These are phyloP conservation scores for Ophthalmolycus amberensis DNA, from an alignment of 2,113 vertebrate species.

Conservation along the genomic window DNA sequence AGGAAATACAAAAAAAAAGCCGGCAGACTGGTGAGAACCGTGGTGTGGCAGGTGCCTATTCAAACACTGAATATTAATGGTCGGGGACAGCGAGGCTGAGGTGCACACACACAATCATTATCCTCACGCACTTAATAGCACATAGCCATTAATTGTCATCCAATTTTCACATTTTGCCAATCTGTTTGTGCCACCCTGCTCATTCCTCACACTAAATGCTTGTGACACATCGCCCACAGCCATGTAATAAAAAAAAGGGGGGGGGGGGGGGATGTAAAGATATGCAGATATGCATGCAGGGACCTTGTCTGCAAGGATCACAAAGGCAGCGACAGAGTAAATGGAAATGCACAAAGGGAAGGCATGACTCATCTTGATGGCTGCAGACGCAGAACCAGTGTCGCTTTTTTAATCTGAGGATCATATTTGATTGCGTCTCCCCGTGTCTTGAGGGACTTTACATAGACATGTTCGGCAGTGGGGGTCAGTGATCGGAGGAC, in stretches of 20 bases:
- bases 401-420: constrained; percentile 49
- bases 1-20: constrained; percentile 62
- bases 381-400: constrained; percentile 36
- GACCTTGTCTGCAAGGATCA: constrained; percentile 51
- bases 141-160: constrained; percentile 77
- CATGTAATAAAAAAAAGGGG: background rate
- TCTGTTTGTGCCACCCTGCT: constrained; percentile 61
- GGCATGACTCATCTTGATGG: constrained; percentile 62
- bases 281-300: constrained; percentile 39
- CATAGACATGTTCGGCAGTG: constrained; percentile 43
- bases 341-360: constrained; percentile 43
- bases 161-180: constrained; percentile 74
- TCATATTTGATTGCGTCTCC: constrained; percentile 59
- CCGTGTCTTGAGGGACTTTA: constrained; percentile 49
- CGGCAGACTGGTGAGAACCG: constrained; percentile 56
- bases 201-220: constrained; percentile 66
- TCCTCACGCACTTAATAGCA: constrained; percentile 71
- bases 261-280: constrained; percentile 5
- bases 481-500: constrained; percentile 70
- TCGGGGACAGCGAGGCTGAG: constrained; percentile 27
- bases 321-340: constrained; percentile 38
- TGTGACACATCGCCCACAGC: constrained; percentile 47
- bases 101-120: constrained; percentile 42
- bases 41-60: constrained; percentile 63
- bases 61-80: constrained; percentile 73